Evolutionary conservation across 1,140 invertebrate genomes (phyloP), one percentile per base, ranked within the genome.

Genomic region (Palaemon carinicauda): DNA sequence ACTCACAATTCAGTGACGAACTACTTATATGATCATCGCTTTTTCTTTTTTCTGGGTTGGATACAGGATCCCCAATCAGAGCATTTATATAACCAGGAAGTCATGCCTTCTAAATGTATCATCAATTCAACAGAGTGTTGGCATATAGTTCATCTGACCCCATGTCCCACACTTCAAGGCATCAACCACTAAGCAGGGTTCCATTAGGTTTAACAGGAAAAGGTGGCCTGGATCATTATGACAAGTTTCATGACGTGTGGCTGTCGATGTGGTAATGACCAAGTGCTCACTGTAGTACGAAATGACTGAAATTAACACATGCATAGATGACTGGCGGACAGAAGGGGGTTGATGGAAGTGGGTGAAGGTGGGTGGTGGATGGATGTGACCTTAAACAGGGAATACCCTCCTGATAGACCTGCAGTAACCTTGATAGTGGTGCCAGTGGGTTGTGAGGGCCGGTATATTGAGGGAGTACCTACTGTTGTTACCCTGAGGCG

Each of bases 401-500:
- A 31, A 24, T 27, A 27, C 24, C 65, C 65, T 69, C 65, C 65
- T 69, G 65, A 69, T 27, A 31, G 56, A 41, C 21, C 21, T 80
- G 51, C 21, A 80, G 27, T 27, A 56, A 53, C 33, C 82, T 80
- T 87, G 79, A 51, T 85, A 79, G 84, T 87, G 78, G 56, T 88
- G 82, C 60, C 75, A 74, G 82, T 83, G 82, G 71, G 73, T 83
- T 31, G 74, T 78, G 82, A 85, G 74, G 82, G 82, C 82, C 77
- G 77, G 74, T 85, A 85, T 78, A 80, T 74, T 85, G 82, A 85
- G 82, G 75, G 77, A 85, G 82, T 85, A 85, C 82, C 82, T 85
- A 85, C 82, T 85, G 82, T 85, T 85, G 82, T 85, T 71, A 82
- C 80, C 80, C 65, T 82, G 65, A 65, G 80, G 80, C 80, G 80